Conservation (phyloP, 1,140 invertebrate species). For the Cryptotermes secundus region DNA sequence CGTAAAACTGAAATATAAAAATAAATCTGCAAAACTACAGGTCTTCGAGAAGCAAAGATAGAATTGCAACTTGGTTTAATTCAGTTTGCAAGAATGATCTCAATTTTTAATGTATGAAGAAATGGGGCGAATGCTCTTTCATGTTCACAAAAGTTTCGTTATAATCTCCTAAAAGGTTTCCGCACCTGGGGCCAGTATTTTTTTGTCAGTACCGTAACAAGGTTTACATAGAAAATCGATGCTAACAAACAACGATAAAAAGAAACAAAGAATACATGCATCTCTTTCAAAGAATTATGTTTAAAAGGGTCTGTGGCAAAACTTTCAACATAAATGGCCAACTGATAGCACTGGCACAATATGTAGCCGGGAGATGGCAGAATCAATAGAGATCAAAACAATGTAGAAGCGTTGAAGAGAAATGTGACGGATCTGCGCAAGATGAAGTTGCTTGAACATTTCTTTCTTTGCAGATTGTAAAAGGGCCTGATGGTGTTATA, state of each 20-base stretch:
- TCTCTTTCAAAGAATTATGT: neutral
- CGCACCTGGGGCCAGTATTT: neutral
- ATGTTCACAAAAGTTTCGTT: neutral
- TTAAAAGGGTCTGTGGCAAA: no score
- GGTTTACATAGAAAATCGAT: neutral
- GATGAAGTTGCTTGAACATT: no score
- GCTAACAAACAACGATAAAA: neutral
- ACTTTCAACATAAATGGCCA: no score
- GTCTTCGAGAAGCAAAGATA: neutral
- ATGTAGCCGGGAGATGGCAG: no score
- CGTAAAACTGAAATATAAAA: no score
- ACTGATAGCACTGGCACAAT: no score
- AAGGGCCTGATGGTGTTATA: no score
- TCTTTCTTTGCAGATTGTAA: no score
- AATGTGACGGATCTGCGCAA: no score
- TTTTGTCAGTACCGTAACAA: neutral
- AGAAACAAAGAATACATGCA: neutral
- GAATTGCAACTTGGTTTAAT: neutral
- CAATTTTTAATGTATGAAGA: neutral
- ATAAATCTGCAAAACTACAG: no score
- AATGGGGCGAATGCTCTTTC: neutral
- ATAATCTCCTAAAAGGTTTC: constrained; percentile 8
- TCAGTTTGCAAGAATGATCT: neutral
- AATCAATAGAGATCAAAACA: no score
- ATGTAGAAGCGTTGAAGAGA: no score